Evolutionary conservation across 2,888 invertebrate species (phyloP).

Genomic region (Ochropleura leucogaster): DNA sequence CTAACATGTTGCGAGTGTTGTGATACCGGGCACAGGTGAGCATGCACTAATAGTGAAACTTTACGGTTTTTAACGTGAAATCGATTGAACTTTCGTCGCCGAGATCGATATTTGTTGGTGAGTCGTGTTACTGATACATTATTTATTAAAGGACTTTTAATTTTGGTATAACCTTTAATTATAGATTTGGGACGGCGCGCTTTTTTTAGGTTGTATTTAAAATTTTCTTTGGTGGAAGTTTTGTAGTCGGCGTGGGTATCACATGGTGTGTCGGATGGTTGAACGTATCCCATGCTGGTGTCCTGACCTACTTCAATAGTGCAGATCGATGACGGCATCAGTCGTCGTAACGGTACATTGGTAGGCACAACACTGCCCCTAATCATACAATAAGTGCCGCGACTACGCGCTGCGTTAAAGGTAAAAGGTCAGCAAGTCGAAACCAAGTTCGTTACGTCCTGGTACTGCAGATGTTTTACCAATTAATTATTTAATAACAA

Average conservation of each 20-base stretch:
- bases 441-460: conserved; percentile 56
- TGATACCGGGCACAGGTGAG: conserved; percentile 80
- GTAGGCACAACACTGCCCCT: conserved; percentile 52
- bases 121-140: conserved; percentile 77
- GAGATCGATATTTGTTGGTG: conserved; percentile 82
- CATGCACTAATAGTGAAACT: conserved; percentile 75
- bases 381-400: conserved; percentile 55
- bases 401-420: conserved; percentile 56
- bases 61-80: conserved; percentile 79
- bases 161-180: conserved; percentile 72
- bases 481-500: not conserved
- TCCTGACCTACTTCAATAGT: conserved; percentile 72
- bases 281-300: conserved; percentile 55
- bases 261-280: conserved; percentile 37
- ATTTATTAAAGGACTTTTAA: conserved; percentile 75
- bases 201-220: conserved; percentile 5
- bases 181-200: conserved; percentile 69
- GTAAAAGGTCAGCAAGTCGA: conserved; percentile 67
- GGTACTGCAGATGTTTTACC: conserved; percentile 44
- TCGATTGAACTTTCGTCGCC: conserved; percentile 78
- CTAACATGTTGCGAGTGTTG: conserved; percentile 77
- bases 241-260: conserved; percentile 51
- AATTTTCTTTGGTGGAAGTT: conserved; percentile 53
- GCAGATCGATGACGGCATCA: conserved; percentile 67
- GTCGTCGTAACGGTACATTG: conserved; percentile 47